These are phyloP conservation scores for Magallana gigas DNA, from an alignment of 1,140 invertebrate species.

Conservation along the genomic window DNA sequence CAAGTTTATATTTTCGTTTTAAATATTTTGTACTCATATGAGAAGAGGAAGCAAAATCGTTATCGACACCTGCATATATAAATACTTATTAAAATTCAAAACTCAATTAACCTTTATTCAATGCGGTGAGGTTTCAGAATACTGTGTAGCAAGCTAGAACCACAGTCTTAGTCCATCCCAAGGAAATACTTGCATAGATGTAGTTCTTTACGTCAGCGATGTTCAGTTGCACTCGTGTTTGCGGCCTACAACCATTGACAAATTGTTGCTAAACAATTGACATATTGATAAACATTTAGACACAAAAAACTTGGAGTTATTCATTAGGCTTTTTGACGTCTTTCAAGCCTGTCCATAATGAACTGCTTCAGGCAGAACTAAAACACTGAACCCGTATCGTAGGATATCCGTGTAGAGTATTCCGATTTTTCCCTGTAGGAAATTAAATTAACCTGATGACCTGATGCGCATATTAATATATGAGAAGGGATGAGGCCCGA, in stretches of 20 bases:
- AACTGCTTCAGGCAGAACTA: background rate
- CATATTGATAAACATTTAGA: constrained; percentile 31
- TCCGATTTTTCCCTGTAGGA: background rate
- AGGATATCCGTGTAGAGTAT: background rate
- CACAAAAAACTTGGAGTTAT: background rate
- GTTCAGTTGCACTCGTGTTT: constrained; percentile 16
- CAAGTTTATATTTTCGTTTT: too few relatives aligned
- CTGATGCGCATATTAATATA: background rate
- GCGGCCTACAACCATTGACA: background rate
- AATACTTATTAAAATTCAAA: too few relatives aligned
- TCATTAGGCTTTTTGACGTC: constrained; percentile 30
- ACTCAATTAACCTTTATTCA: too few relatives aligned
- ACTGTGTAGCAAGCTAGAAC: too few relatives aligned
- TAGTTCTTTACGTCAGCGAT: background rate
- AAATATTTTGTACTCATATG: too few relatives aligned
- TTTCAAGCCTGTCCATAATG: constrained; percentile 1
- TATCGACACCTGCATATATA: too few relatives aligned
- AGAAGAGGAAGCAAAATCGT: too few relatives aligned
- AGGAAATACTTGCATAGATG: too few relatives aligned
- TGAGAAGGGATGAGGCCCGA: too few relatives aligned
- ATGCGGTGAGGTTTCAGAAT: too few relatives aligned
- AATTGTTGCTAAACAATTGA: constrained; percentile 12
- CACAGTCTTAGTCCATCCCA: too few relatives aligned
- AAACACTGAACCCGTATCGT: constrained; percentile 5
- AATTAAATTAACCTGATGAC: constrained; percentile 16